These are phyloP conservation scores for Serilophus lunatus DNA, from an alignment of 2,113 vertebrate genomes.

Conservation along the genomic window DNA sequence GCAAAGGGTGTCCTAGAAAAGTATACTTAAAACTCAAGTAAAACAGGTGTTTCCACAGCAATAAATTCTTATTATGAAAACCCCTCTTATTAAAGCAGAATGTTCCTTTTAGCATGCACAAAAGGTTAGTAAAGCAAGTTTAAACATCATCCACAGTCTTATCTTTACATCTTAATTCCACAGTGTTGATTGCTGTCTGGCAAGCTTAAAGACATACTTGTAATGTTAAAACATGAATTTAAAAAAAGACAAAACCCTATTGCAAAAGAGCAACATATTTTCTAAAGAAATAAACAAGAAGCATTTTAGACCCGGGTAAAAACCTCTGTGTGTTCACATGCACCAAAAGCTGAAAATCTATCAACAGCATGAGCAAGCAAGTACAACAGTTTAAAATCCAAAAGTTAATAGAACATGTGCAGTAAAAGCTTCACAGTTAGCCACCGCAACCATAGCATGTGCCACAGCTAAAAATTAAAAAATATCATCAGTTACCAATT, in stretches of 20 bases:
- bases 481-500: slow-evolving; percentile 86
- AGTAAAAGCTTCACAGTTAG: slow-evolving; percentile 79
- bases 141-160: neutral
- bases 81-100: neutral
- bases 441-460: slow-evolving; percentile 80
- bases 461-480: slow-evolving; percentile 75
- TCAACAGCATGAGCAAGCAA: slow-evolving; percentile 70
- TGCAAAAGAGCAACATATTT: neutral
- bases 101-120: slow-evolving; percentile 65
- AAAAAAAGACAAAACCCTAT: neutral
- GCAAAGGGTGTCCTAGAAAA: slow-evolving; percentile 25
- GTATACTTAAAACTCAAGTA: neutral
- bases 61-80: neutral
- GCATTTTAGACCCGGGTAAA: neutral
- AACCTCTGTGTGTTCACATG: slow-evolving; percentile 19
- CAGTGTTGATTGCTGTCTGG: neutral
- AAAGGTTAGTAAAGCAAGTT: slow-evolving; percentile 65
- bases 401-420: slow-evolving; percentile 73
- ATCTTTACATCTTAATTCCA: slow-evolving; percentile 33
- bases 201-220: neutral
- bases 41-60: neutral
- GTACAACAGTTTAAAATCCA: slow-evolving; percentile 62
- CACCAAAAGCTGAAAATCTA: slow-evolving; percentile 44
- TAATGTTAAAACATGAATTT: neutral
- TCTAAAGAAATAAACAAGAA: neutral